Conservation (phyloP, 1,140 invertebrate species). For the Drosophila orena region DNA sequence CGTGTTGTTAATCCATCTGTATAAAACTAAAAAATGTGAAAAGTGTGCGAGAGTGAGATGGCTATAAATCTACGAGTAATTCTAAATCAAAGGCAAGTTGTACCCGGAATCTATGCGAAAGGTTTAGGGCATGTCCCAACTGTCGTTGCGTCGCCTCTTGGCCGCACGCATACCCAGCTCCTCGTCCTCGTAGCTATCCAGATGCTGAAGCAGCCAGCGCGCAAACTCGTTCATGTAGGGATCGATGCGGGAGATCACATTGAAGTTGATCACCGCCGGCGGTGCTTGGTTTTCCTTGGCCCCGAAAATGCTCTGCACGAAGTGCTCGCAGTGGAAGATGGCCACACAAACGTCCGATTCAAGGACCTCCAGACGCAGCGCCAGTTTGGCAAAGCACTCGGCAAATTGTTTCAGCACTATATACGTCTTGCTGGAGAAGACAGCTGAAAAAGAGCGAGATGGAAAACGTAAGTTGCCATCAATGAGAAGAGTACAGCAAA, state of each 20-base stretch:
- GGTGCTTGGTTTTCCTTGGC: conserved; percentile 35
- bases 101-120: neutral
- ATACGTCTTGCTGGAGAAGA: conserved; percentile 72
- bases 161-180: conserved; percentile 11
- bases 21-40: conserved; percentile 6
- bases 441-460: conserved; percentile 39
- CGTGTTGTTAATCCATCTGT: conserved; percentile 2
- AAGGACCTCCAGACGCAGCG: conserved; percentile 66
- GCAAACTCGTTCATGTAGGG: conserved; percentile 63
- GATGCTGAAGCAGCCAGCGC: conserved; percentile 58
- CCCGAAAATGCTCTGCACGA: conserved; percentile 63
- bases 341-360: conserved; percentile 62
- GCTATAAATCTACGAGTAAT: neutral
- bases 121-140: conserved; percentile 2
- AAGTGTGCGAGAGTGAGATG: neutral
- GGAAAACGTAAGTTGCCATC: neutral
- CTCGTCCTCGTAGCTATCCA: conserved; percentile 48
- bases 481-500: conserved; percentile 26
- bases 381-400: conserved; percentile 75
- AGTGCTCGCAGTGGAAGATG: conserved; percentile 74
- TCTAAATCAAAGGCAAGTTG: neutral
- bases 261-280: conserved; percentile 43
- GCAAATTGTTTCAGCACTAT: conserved; percentile 73
- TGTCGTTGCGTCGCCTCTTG: conserved; percentile 25
- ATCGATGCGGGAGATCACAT: conserved; percentile 60